phyloP scores from a whole-genome alignment of 1,140 invertebrate genomes.

The Bombus confusus region DNA sequence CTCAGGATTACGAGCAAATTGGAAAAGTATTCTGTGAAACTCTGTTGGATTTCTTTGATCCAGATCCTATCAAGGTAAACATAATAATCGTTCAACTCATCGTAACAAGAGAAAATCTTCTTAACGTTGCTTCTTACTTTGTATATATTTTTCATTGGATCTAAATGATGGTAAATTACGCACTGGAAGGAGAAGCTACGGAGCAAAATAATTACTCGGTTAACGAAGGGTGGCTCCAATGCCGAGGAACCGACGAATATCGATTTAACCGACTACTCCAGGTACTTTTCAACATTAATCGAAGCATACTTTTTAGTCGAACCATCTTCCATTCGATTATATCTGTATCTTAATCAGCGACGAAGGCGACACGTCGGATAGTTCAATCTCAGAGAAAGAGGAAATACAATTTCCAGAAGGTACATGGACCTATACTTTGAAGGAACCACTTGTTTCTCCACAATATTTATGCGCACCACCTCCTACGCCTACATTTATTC shows the following conservation, averaged over 20 bases:
- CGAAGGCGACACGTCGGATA: slow-evolving; percentile 89
- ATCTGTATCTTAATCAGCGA: slow-evolving; percentile 82
- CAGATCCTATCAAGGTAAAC: slow-evolving; percentile 90
- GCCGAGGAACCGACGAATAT: slow-evolving; percentile 94
- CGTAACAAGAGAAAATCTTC: neutral
- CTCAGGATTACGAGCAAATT: slow-evolving; percentile 91
- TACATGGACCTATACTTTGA: slow-evolving; percentile 50
- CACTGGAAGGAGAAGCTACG: slow-evolving; percentile 86
- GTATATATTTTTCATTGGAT: neutral
- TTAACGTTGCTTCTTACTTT: neutral
- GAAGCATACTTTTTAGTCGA: neutral
- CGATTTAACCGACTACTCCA: slow-evolving; percentile 92
- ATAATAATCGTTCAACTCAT: neutral
- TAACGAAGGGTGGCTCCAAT: slow-evolving; percentile 92
- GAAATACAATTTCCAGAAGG: slow-evolving; percentile 56
- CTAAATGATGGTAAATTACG: neutral
- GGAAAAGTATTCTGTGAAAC: slow-evolving; percentile 96
- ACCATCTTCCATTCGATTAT: neutral
- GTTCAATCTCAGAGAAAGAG: slow-evolving; percentile 82
- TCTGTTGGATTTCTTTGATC: slow-evolving; percentile 94
- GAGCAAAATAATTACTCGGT: slow-evolving; percentile 89
- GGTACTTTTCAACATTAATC: slow-evolving; percentile 80
- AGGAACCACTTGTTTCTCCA: slow-evolving; percentile 46
- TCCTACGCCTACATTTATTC: slow-evolving; percentile 81
- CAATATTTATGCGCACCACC: slow-evolving; percentile 82